Base-by-base conservation (phyloP, 2,888 invertebrate genomes). In the Torymus aiolomorphi region DNA sequence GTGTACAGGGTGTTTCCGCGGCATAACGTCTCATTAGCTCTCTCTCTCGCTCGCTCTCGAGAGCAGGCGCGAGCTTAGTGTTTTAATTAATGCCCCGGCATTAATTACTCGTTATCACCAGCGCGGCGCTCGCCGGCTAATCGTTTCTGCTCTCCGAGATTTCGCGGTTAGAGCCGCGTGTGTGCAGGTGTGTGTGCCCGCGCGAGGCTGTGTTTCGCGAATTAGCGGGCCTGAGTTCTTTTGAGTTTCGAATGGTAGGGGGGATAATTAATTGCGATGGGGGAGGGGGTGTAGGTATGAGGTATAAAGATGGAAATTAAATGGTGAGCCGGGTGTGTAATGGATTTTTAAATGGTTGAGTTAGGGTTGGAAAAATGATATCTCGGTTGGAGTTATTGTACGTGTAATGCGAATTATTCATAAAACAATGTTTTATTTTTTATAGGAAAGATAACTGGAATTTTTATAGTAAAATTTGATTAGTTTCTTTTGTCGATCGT, bases 21-120 rank as follows among this genome's bases (percentile, higher is more conserved):
- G 31, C 31, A 31, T 31, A 31, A 31, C 31, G 31, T 66, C 66
- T 66, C 52, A 14, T 8, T 49, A 52, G 14, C 71, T 52, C 20
- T 16, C 62, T 57, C 74, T 74, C 74, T 57, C 63, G n/a, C 14
- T 24, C 31, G 51, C 24, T 5, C 24, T 66, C 13, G 1, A n/a
- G 8, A 52, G 18, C 49, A 71, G 54, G 63, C 62, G 66, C 62
- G 65, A 80, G 82, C 78, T 83, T 82, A 82, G 76, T 71, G 62
- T 81, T 84, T 83, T 83, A 83, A 83, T 81, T 81, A 82, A 83
- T 83, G 83, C 70, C 78, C 59, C 54, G 65, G 71, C 82, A 80
- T 82, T 80, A 85, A 85, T 84, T 86, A 80, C 84, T 80, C 80
- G 83, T 85, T 86, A 86, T 83, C 84, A 59, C 75, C 31, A 1